These are phyloP conservation scores for Karalla daura DNA, from an alignment of 2,797 vertebrate species.

Conservation along the genomic window DNA sequence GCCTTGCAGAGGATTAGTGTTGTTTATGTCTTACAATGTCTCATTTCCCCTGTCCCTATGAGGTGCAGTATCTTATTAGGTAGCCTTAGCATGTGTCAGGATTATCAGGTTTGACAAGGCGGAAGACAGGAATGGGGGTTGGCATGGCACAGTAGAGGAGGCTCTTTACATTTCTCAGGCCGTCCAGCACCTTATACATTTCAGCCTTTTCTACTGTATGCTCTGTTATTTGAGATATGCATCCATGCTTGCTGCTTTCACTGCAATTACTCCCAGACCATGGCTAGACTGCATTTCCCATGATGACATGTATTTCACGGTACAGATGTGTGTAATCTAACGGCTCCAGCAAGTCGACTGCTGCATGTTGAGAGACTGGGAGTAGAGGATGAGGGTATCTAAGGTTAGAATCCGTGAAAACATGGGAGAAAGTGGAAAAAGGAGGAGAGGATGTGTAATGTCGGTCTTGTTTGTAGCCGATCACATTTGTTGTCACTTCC, in stretches of 20 bases:
- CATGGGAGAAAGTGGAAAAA: neutral
- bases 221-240: too few species aligned
- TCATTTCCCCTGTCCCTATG: conserved; percentile 41
- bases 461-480: conserved; percentile 8
- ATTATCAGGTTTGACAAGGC: conserved; percentile 54
- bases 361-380: conserved; percentile 21
- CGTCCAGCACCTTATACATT: conserved; percentile 3
- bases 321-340: conserved; percentile 9
- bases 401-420: conserved; percentile 7
- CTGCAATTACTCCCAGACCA: conserved; percentile 27
- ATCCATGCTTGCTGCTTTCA: neutral
- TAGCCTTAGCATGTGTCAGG: conserved; percentile 41
- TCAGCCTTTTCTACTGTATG: conserved; percentile 4
- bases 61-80: conserved; percentile 41
- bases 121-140: conserved; percentile 27
- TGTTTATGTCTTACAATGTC: conserved; percentile 40
- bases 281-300: conserved; percentile 11
- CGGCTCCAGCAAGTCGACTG: conserved; percentile 5
- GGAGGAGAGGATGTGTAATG: neutral
- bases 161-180: neutral
- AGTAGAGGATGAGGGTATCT: conserved; percentile 18
- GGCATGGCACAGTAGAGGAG: conserved; percentile 2
- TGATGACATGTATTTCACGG: conserved; percentile 12
- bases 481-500: conserved; percentile 6
- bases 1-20: conserved; percentile 50